Percentiles rank a stretch among this genome's conserved stretches.
Conservation (phyloP, 1,140 invertebrate species). For the Wiebesia pumilae region DNA sequence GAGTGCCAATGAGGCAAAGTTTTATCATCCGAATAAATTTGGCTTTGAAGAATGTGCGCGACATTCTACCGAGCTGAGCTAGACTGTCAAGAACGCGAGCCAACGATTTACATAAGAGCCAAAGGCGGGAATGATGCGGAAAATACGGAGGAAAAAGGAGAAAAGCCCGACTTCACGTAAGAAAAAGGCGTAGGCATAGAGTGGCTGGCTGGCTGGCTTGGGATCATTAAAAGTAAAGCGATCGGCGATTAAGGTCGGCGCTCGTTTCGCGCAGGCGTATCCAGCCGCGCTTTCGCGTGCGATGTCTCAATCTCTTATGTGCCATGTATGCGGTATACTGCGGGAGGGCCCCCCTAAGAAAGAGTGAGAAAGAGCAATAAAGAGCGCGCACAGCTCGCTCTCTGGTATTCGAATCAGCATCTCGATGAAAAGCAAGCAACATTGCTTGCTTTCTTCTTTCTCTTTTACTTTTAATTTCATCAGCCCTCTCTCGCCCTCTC, state of each 20-base stretch:
- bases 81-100: not conserved
- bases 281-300: slow-evolving; percentile 22
- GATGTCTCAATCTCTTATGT: slow-evolving; percentile 40
- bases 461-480: no score
- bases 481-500: no score
- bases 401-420: not conserved
- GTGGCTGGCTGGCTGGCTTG: no score
- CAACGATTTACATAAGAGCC: not conserved
- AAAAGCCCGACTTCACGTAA: not conserved
- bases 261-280: slow-evolving; percentile 22
- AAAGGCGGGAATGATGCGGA: no score
- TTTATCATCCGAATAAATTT: not conserved
- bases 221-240: slow-evolving; percentile 40
- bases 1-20: not conserved
- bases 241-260: slow-evolving; percentile 36
- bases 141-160: not conserved
- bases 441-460: not conserved
- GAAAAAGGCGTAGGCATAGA: not conserved
- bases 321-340: not conserved
- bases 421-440: not conserved
- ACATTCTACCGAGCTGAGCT: no score
- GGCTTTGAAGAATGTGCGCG: not conserved
- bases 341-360: not conserved
- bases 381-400: not conserved
- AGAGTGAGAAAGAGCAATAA: not conserved